Evolutionary conservation across 2,113 vertebrate genomes (phyloP).

Genomic region (Seriola rivoliana): DNA sequence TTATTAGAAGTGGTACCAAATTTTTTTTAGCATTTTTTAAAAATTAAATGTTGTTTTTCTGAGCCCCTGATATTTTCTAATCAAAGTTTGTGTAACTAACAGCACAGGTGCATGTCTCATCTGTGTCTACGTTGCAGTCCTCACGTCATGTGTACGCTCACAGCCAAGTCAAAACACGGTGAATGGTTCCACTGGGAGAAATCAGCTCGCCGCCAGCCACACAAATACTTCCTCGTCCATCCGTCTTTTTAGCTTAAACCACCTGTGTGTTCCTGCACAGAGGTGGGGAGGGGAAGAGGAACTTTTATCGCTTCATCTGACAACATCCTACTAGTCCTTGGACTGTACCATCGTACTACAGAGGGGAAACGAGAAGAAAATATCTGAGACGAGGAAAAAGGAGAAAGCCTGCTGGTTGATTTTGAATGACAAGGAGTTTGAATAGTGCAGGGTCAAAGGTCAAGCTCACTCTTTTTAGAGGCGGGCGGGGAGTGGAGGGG

Average conservation of each 20-base stretch:
- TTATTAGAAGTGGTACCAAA: no score
- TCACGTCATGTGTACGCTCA: background rate
- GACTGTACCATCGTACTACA: slow-evolving; percentile 44
- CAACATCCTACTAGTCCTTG: slow-evolving; percentile 17
- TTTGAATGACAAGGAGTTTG: slow-evolving; percentile 74
- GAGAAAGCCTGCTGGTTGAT: slow-evolving; percentile 69
- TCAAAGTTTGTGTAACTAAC: background rate
- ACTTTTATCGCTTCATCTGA: slow-evolving; percentile 65
- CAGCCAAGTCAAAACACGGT: slow-evolving; percentile 14
- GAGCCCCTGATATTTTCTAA: no score
- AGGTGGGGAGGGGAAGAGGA: background rate
- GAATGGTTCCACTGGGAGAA: slow-evolving; percentile 38
- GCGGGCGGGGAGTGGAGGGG: slow-evolving; percentile 36
- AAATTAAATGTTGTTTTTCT: no score
- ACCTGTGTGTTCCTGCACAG: slow-evolving; percentile 51
- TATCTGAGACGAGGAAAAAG: slow-evolving; percentile 56
- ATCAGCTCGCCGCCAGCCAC: slow-evolving; percentile 34
- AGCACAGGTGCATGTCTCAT: background rate
- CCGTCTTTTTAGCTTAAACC: slow-evolving; percentile 24
- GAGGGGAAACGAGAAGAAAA: slow-evolving; percentile 29
- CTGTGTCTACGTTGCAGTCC: background rate
- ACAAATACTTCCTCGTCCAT: slow-evolving; percentile 52
- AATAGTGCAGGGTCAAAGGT: slow-evolving; percentile 79
- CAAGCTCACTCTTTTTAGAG: slow-evolving; percentile 73
- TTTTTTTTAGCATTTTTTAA: no score